These are phyloP conservation scores for Lepilemur septentrionalis DNA, from an alignment of 2,797 vertebrate species.

Conservation along the genomic window DNA sequence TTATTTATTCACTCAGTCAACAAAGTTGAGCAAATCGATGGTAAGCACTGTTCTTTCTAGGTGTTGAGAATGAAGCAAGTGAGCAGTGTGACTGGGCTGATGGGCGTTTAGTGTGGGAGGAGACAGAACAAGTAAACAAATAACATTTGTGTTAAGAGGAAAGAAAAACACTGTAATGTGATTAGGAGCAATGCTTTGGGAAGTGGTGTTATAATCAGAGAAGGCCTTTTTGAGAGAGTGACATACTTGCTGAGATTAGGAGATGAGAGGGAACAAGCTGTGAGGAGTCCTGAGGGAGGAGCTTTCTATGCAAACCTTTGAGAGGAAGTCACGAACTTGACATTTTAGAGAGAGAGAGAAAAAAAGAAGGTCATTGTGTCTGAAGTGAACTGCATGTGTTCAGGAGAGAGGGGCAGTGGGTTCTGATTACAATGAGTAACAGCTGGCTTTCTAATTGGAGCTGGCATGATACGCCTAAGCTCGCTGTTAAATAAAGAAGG, in stretches of 20 bases:
- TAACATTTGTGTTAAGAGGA: background rate
- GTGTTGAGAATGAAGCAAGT: background rate
- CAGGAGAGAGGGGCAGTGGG: background rate
- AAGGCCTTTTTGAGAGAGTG: background rate
- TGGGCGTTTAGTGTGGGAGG: background rate
- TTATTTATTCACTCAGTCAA: background rate
- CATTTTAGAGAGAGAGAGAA: background rate
- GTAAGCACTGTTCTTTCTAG: background rate
- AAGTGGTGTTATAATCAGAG: background rate
- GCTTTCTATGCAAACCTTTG: background rate
- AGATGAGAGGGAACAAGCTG: background rate
- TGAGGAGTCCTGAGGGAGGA: background rate
- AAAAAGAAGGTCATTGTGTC: background rate
- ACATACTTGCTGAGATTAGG: background rate
- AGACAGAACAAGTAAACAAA: background rate
- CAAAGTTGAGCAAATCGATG: background rate
- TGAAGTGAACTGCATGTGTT: background rate
- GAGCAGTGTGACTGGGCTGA: background rate
- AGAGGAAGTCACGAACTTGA: background rate
- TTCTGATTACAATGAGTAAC: background rate
- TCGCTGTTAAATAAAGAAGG: background rate
- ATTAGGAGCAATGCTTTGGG: background rate
- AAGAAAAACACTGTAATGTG: background rate
- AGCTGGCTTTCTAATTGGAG: background rate
- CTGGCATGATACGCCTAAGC: background rate